These are phyloP conservation scores for Busseola fusca DNA, from an alignment of 2,888 invertebrate genomes.

Conservation along the genomic window DNA sequence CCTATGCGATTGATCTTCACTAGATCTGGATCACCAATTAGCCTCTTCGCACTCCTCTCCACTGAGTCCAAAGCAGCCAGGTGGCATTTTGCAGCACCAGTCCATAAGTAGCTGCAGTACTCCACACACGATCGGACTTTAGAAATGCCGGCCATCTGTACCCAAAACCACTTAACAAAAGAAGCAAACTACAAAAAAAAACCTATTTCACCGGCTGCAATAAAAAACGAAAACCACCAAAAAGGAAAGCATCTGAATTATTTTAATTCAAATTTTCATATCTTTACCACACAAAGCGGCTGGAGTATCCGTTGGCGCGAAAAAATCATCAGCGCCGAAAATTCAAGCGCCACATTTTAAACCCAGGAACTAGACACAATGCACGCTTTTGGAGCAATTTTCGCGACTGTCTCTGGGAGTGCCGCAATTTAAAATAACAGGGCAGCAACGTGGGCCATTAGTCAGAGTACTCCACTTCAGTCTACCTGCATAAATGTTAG, in stretches of 20 bases:
- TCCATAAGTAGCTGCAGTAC: too few species aligned
- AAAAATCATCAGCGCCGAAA: conserved; percentile 60
- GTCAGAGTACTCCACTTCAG: conserved; percentile 56
- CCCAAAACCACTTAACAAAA: conserved; percentile 12
- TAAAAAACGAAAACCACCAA: conserved; percentile 20
- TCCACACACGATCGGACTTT: too few species aligned
- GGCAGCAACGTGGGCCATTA: conserved; percentile 60
- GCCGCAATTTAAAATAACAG: conserved; percentile 67
- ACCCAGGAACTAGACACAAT: conserved; percentile 55
- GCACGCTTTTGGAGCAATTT: conserved; percentile 62
- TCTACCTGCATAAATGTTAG: conserved; percentile 52
- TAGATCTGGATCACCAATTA: too few species aligned
- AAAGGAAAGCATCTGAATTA: conserved; percentile 46
- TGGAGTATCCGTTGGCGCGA: conserved; percentile 44
- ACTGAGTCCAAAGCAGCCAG: too few species aligned
- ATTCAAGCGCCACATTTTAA: conserved; percentile 52
- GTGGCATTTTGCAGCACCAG: too few species aligned
- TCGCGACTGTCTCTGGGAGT: conserved; percentile 48
- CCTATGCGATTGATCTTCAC: too few species aligned
- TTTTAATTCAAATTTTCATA: conserved; percentile 63
- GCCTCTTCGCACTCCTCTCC: too few species aligned
- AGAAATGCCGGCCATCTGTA: not conserved
- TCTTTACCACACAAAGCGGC: conserved; percentile 52
- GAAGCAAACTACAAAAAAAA: conserved; percentile 6
- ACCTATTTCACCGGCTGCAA: conserved; percentile 8